Evolutionary conservation across 2,888 invertebrate species (phyloP), one percentile per base, ranked within the genome.

Genomic region (Philonicus albiceps): DNA sequence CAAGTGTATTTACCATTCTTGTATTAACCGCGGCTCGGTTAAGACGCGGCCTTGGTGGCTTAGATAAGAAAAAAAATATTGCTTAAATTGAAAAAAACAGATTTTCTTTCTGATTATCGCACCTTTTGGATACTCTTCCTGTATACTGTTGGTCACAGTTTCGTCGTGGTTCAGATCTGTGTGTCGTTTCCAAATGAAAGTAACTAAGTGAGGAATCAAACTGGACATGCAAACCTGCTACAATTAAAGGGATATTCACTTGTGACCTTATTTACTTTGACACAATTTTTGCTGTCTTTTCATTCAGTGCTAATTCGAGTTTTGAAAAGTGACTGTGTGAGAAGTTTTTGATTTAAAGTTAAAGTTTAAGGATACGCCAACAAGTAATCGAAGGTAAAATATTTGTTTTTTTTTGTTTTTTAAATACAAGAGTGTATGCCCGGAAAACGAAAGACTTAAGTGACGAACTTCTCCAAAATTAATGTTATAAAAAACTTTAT

Each of bases 1-100:
- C 92, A 92, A 92, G 92, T 92, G 92, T 91, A 92, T 91, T 91
- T 91, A 91, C 90, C 92, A 92, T 92, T 92, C 92, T 91, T 91
- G 90, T 90, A 91, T 92, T 91, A 92, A 90, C 92, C 92, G 92
- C 91, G 91, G 91, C 90, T 90, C 92, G 91, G 91, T 92, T 89
- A 91, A 91, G 91, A 92, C 92, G 91, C 92, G 92, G 85, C 85
- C 85, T 85, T 85, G 85, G 75, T 75, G 31, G 37, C 40, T 85
- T 85, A 40, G 85, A 75, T 85, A 84, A 84, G 84, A 84, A 81
- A 81, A n/a, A 81, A 64, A 55, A 16, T 37, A 76, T 76, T 76
- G 7, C 22, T 27, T 27, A 49, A 34, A 64, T 64, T 64, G 81
- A 64, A 80, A 4, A 55, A 80, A 53, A 19, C 13, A 16, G 0